phyloP scores from a whole-genome alignment of 2,888 invertebrate genomes.

The Limulus polyphemus region DNA sequence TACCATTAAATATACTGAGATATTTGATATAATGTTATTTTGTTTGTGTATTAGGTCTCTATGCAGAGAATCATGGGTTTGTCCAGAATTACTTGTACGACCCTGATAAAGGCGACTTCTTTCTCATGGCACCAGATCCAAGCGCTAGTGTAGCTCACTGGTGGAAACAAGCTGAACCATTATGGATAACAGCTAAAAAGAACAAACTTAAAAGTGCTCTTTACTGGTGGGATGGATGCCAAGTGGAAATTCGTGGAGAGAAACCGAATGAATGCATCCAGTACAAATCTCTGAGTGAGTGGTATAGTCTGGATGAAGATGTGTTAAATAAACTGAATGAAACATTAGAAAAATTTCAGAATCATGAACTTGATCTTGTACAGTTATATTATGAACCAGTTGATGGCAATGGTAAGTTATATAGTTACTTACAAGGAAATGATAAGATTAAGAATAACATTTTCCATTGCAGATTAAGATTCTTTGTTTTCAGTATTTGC shows the following conservation, averaged over 20 bases:
- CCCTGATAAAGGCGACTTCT: constrained; percentile 26
- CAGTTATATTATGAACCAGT: constrained; percentile 24
- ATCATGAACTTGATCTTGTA: constrained; percentile 16
- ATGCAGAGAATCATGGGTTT: constrained; percentile 36
- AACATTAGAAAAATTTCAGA: constrained; percentile 21
- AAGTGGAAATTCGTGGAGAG: constrained; percentile 20
- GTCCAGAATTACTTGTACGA: constrained; percentile 37
- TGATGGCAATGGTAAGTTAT: constrained; percentile 20
- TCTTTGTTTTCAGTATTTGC: too few species aligned
- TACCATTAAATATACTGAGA: too few species aligned
- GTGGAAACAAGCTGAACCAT: constrained; percentile 27
- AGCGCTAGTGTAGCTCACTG: constrained; percentile 25
- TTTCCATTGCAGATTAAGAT: too few species aligned
- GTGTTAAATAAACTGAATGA: constrained; percentile 12
- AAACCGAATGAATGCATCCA: constrained; percentile 17
- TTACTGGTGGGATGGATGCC: constrained; percentile 29
- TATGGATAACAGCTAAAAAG: constrained; percentile 27
- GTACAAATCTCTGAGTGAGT: constrained; percentile 19
- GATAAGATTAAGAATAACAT: too few species aligned
- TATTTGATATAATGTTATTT: background rate
- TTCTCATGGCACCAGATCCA: constrained; percentile 23
- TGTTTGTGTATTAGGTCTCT: constrained; percentile 19
- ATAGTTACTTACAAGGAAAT: background rate
- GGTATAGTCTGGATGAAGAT: constrained; percentile 18
- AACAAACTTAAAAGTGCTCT: constrained; percentile 22